Percentiles rank a stretch among this genome's conserved stretches.
These are phyloP conservation scores for Rhopalosiphum padi DNA, from an alignment of 1,140 invertebrate genomes.

Conservation along the genomic window DNA sequence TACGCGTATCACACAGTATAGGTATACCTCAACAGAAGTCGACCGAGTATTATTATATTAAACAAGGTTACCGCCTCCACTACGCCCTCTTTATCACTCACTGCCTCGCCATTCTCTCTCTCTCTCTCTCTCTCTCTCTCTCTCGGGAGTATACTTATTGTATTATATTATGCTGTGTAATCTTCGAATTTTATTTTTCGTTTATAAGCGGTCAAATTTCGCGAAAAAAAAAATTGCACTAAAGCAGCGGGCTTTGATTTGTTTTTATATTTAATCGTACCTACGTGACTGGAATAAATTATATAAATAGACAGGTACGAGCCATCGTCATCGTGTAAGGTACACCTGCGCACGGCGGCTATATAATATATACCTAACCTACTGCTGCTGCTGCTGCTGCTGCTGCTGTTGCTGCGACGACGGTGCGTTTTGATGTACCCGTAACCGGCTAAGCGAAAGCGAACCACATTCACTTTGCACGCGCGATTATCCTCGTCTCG, in stretches of 20 bases:
- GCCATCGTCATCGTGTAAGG: background rate
- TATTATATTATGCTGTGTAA: background rate
- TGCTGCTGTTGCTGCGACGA: background rate
- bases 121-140: too few relatives aligned
- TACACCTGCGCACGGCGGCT: background rate
- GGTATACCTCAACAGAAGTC: background rate
- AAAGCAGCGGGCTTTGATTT: background rate
- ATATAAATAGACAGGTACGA: background rate
- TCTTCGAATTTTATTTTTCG: background rate
- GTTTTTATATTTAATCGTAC: background rate
- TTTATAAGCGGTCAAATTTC: background rate
- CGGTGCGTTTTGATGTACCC: background rate
- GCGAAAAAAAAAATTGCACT: background rate
- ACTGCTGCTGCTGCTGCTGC: background rate
- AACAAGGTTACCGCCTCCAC: too few relatives aligned
- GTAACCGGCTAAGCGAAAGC: background rate
- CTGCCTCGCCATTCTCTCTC: too few relatives aligned
- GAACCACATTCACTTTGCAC: conserved; percentile 28
- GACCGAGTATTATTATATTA: too few relatives aligned
- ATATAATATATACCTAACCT: too few relatives aligned
- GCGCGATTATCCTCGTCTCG: background rate
- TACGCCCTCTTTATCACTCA: too few relatives aligned
- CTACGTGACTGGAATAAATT: background rate
- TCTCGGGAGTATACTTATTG: too few relatives aligned
- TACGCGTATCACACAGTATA: too few relatives aligned